Base-by-base conservation (phyloP, 2,113 vertebrate genomes). In the Dinomys branickii region DNA sequence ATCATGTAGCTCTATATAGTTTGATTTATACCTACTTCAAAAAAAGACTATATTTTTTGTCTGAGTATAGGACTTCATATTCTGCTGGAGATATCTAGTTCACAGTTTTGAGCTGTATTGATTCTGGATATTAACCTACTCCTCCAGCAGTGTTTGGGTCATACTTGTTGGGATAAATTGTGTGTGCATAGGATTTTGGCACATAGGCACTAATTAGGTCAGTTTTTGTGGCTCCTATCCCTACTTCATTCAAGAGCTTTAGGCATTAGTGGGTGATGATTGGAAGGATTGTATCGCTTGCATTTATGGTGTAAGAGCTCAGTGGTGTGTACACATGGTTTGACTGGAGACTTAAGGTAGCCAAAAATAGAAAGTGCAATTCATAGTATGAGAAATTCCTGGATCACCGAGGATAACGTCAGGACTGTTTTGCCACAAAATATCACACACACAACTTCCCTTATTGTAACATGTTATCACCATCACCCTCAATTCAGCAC, bases 11-110 rank as follows among this genome's bases (percentile, higher is more conserved):
- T 84, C 1, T 86, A 93, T 88, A 83, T 88, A n/a, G 12, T 85
- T 96, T 85, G 33, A 59, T 58, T 92, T 94, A 50, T 93, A 38
- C 17, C 83, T 35, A 78, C n/a, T 93, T 91, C 24, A 90, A 52
- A 95, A 61, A 38, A 30, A 77, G 47, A 73, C 4, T 33, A 35
- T 19, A 77, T 83, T 91, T 94, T 44, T 63, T 28, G 54, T 86
- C 9, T 86, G 26, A 78, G 20, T 71, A 30, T 73, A 56, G 38
- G 50, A 95, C 94, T 83, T 4, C 54, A 77, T 44, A 8, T 86
- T 95, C 56, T 90, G 2, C 33, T 86, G 7, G 2, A 52, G 97
- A 26, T 75, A n/a, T 33, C 5, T 83, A 22, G 14, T 47, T 94
- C 83, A 73, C 0, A 35, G 38, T 61, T 91, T 92, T 93, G 10